Base-by-base conservation (phyloP, 2,113 vertebrate species). In the Bombycilla garrulus region DNA sequence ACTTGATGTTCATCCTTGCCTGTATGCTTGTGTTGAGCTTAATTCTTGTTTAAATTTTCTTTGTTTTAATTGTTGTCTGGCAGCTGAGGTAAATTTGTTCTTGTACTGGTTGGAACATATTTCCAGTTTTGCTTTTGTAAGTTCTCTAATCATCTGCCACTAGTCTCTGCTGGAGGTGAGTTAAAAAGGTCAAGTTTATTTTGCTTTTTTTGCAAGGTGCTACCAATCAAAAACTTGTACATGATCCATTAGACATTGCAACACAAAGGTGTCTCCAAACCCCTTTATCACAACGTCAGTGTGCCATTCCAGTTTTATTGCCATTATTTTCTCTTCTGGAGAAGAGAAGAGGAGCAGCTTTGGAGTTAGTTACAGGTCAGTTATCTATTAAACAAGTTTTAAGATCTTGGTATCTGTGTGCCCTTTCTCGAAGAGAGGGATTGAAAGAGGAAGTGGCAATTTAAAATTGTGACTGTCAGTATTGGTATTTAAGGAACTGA, bases 401-500 rank as follows among this genome's bases (percentile, higher is more conserved):
- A 87, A 87, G 67, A 87, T 76, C 36, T 90, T 84, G 16, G 6
- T 92, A 47, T 38, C 45, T 85, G 14, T 76, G 57, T 81, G 48
- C 44, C 11, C 20, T 95, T 96, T 94, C 54, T 71, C 21, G 20
- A 79, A 70, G 14, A 38, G 48, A 50, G 29, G 11, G 21, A 50
- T 40, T 88, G 48, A 85, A 92, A 95, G 56, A 93, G 7, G 26
- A 93, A 57, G n/a, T 21, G 88, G n/a, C 15, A 89, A 72, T 96
- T 96, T 93, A 61, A 96, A 94, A 88, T 28, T 66, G 2, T 84
- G 29, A 38, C 47, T 90, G 12, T 21, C 28, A 91, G 22, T 90
- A 94, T 88, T 83, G 79, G 90, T 96, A 96, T 95, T 96, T 86
- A 92, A 83, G 40, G 89, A n/a, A 95, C 74, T 24, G 74, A 92